phyloP scores from a whole-genome alignment of 2,113 vertebrate genomes.

The Lamprotornis superbus region DNA sequence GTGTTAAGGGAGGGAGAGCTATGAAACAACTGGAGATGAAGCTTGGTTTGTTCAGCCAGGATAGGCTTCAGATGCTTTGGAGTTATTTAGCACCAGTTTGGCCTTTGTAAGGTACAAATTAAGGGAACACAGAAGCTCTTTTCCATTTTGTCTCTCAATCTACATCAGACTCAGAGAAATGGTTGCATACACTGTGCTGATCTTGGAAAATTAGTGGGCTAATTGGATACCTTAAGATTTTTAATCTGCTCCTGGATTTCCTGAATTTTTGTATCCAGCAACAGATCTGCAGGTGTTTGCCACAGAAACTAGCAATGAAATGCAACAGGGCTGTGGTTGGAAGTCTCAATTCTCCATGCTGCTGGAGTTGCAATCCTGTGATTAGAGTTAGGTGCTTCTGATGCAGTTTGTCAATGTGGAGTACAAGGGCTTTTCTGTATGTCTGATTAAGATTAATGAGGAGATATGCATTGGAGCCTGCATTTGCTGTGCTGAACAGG shows the following conservation, averaged over 20 bases:
- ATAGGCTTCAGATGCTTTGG: background rate
- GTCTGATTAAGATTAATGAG: background rate
- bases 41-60: background rate
- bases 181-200: background rate
- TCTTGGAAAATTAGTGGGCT: background rate
- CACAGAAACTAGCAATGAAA: background rate
- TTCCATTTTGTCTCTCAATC: background rate
- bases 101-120: background rate
- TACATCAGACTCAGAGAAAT: background rate
- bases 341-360: background rate
- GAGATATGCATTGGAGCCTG: background rate
- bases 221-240: background rate
- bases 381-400: background rate
- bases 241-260: background rate
- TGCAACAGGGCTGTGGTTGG: background rate
- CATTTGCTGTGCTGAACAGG: background rate
- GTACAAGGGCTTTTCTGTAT: background rate
- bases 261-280: background rate
- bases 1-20: background rate
- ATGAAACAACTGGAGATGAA: background rate
- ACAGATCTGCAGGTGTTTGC: background rate
- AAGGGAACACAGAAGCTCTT: background rate
- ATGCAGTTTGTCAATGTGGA: background rate
- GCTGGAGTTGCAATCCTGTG: background rate
- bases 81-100: background rate